Conservation (phyloP, 2,888 invertebrate species). For the Volucella inflata region DNA sequence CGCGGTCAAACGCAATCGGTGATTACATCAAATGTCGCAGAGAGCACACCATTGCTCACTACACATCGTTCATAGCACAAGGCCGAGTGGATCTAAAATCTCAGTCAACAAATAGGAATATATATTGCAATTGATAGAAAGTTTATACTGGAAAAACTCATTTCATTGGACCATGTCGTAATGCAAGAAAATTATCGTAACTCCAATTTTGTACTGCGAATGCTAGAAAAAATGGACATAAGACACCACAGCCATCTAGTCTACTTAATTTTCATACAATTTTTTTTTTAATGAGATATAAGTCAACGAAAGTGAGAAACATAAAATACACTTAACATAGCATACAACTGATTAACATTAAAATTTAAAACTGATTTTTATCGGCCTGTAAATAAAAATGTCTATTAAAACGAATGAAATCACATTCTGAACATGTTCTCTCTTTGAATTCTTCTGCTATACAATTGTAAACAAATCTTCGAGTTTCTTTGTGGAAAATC, state of each 20-base stretch:
- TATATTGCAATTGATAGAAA: constrained; percentile 47
- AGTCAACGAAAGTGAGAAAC: constrained; percentile 60
- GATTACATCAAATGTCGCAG: constrained; percentile 81
- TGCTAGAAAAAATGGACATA: constrained; percentile 39
- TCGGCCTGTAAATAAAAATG: constrained; percentile 71
- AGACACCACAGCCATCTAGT: constrained; percentile 73
- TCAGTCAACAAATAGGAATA: constrained; percentile 24
- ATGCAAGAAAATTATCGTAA: constrained; percentile 38
- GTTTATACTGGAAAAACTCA: constrained; percentile 39
- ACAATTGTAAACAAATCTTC: too few species aligned
- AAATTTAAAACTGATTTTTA: constrained; percentile 52
- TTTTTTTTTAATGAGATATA: constrained; percentile 72
- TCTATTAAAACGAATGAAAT: constrained; percentile 36
- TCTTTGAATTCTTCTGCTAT: background rate
- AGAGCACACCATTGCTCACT: constrained; percentile 82
- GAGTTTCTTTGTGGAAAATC: background rate
- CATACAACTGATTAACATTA: background rate
- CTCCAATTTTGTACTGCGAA: constrained; percentile 63
- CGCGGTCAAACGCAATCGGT: constrained; percentile 77
- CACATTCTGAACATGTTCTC: background rate
- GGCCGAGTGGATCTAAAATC: constrained; percentile 82
- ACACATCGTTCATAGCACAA: constrained; percentile 83
- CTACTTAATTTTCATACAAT: constrained; percentile 72
- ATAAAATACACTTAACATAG: constrained; percentile 31
- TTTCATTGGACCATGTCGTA: constrained; percentile 48